Percentiles rank a stretch among this genome's conserved stretches.
These are phyloP conservation scores for Aleiodes leptofemur DNA, from an alignment of 2,888 invertebrate species.

Conservation along the genomic window DNA sequence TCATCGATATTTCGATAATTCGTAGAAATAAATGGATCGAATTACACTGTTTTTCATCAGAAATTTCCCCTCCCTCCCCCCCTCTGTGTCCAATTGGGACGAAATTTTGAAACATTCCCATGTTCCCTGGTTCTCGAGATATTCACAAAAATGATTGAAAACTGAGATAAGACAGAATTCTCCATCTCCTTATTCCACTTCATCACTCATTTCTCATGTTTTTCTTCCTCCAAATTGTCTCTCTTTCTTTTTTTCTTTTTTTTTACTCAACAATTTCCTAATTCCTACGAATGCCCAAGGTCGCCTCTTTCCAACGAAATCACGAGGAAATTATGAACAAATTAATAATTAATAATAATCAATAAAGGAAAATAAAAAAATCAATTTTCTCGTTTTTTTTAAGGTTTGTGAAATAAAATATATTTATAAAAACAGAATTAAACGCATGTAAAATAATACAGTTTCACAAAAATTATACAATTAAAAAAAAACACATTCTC, in stretches of 20 bases:
- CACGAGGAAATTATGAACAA: slow-evolving; percentile 40
- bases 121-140: slow-evolving; percentile 16
- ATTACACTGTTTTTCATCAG: slow-evolving; percentile 9
- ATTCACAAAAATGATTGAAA: slow-evolving; percentile 18
- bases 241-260: slow-evolving; percentile 51
- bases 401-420: slow-evolving; percentile 72
- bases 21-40: neutral
- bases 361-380: slow-evolving; percentile 35
- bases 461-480: slow-evolving; percentile 64
- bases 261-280: slow-evolving; percentile 65
- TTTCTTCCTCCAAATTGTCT: slow-evolving; percentile 14
- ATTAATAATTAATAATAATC: neutral
- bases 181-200: slow-evolving; percentile 33
- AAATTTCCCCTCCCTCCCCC: neutral
- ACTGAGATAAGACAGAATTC: slow-evolving; percentile 15
- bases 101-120: slow-evolving; percentile 35
- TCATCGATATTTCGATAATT: no score
- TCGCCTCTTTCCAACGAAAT: slow-evolving; percentile 49
- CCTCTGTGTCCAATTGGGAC: slow-evolving; percentile 10
- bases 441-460: slow-evolving; percentile 74
- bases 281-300: slow-evolving; percentile 68
- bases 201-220: slow-evolving; percentile 26
- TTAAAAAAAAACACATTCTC: slow-evolving; percentile 49
- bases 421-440: slow-evolving; percentile 74
- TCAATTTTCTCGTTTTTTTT: slow-evolving; percentile 46